Evolutionary conservation across 2,113 vertebrate genomes (phyloP).

Genomic region (Microtus ochrogaster): DNA sequence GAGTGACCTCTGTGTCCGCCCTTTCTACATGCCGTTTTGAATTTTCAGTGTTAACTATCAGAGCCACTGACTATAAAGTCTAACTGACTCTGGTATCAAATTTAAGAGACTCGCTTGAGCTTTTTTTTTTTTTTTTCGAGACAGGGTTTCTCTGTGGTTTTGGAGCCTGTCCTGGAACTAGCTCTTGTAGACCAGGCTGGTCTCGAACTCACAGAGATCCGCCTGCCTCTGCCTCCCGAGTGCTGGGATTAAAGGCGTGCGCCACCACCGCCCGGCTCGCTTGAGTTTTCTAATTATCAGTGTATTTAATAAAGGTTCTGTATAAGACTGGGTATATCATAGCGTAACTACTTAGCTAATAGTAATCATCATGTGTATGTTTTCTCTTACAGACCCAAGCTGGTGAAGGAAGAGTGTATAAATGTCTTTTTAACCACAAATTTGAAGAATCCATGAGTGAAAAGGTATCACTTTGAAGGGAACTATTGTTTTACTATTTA

Average conservation of each 20-base stretch:
- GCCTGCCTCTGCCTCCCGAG: too few relatives aligned
- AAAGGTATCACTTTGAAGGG: constrained; percentile 84
- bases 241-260: too few relatives aligned
- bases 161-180: too few relatives aligned
- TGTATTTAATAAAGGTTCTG: neutral
- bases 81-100: neutral
- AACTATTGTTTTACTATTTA: constrained; percentile 56
- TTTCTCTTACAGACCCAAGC: constrained; percentile 91
- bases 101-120: neutral
- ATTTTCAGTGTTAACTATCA: neutral
- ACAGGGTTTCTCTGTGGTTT: too few relatives aligned
- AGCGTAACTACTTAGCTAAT: constrained; percentile 9
- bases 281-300: neutral
- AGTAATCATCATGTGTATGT: constrained; percentile 51
- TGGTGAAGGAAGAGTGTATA: constrained; percentile 97
- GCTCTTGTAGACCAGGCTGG: too few relatives aligned
- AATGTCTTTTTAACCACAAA: constrained; percentile 99
- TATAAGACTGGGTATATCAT: neutral
- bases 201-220: too few relatives aligned
- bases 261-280: too few relatives aligned
- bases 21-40: neutral
- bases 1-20: neutral
- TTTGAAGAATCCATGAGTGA: constrained; percentile 99
- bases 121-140: too few relatives aligned
- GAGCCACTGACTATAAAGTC: neutral